Evolutionary conservation across 2,113 vertebrate genomes (phyloP).

Genomic region (Chloropsis hardwickii): DNA sequence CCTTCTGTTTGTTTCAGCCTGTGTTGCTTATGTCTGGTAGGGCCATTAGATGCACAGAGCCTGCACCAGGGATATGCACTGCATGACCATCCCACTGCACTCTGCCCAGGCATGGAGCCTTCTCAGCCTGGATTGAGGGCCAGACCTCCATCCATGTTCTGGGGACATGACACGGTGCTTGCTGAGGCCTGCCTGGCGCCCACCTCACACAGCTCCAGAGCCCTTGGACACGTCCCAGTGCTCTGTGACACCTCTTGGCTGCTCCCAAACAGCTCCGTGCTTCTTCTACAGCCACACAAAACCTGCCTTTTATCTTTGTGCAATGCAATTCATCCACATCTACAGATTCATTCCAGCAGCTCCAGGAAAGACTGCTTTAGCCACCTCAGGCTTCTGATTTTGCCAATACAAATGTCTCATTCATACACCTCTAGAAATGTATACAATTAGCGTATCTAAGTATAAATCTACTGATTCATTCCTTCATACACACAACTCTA

Average conservation of each 20-base stretch:
- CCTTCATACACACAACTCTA: not conserved
- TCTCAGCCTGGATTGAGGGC: not conserved
- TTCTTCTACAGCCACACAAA: not conserved
- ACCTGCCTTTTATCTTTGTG: not conserved
- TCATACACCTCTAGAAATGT: not conserved
- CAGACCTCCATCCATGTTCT: not conserved
- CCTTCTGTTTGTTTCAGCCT: not conserved
- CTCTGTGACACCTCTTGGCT: not conserved
- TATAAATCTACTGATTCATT: not conserved
- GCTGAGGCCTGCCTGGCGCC: not conserved
- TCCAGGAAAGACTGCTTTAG: not conserved
- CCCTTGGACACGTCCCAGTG: not conserved
- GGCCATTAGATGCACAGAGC: not conserved
- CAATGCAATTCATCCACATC: not conserved
- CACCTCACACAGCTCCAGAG: not conserved
- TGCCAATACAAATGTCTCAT: not conserved
- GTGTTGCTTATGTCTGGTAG: not conserved
- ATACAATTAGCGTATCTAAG: fast-evolving
- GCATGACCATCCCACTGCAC: not conserved
- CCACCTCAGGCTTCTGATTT: not conserved
- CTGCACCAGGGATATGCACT: not conserved
- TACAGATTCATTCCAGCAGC: not conserved
- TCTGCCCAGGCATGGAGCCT: not conserved
- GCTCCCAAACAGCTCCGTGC: not conserved
- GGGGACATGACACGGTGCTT: not conserved